phyloP scores from a whole-genome alignment of 2,797 vertebrate species.

The Siniperca undulata region DNA sequence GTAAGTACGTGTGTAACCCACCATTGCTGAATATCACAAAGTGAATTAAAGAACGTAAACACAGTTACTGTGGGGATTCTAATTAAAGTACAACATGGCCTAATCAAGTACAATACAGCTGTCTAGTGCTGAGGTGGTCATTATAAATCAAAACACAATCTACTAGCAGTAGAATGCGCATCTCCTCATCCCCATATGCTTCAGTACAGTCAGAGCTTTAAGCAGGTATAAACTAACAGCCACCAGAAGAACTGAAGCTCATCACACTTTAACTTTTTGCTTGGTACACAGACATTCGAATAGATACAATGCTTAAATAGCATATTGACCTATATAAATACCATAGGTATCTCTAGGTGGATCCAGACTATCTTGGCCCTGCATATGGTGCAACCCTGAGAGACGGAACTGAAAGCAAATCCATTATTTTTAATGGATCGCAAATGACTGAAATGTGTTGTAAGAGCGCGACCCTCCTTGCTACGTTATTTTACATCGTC shows the following conservation, averaged over 20 bases:
- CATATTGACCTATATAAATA: background rate
- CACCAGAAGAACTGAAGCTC: too few species aligned
- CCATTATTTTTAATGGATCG: fast-evolving
- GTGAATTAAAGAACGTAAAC: background rate
- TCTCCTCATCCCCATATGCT: too few species aligned
- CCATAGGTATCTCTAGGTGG: background rate
- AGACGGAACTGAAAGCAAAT: background rate
- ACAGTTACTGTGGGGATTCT: background rate
- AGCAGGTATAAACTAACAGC: too few species aligned
- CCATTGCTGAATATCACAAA: background rate
- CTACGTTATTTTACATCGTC: background rate
- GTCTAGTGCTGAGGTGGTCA: too few species aligned
- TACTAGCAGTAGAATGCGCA: too few species aligned
- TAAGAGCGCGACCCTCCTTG: background rate
- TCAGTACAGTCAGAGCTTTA: too few species aligned
- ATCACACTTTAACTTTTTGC: background rate
- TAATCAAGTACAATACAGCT: too few species aligned
- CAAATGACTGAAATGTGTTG: background rate
- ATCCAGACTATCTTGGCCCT: background rate
- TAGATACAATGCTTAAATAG: background rate
- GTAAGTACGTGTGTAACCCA: background rate
- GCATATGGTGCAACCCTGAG: fast-evolving
- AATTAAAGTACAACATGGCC: background rate
- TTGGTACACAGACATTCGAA: background rate
- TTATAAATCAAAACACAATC: too few species aligned